phyloP scores from a whole-genome alignment of 2,113 vertebrate species.

The Petrocephalus microphthalmus region DNA sequence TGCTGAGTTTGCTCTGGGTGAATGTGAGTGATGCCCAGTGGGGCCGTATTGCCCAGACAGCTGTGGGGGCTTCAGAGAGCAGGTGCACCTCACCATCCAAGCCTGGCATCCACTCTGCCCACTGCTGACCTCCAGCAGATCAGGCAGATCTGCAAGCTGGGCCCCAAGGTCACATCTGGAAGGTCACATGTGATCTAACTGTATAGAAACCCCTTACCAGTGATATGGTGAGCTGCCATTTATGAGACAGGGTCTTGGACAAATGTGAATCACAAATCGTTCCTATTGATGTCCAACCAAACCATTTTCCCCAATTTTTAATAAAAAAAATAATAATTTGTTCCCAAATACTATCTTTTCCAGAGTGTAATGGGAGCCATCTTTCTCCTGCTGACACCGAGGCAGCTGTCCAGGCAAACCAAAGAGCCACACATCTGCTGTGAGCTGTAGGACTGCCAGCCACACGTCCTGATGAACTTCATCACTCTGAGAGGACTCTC shows the following conservation, averaged over 20 bases:
- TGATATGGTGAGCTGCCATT: background rate
- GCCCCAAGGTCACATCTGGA: background rate
- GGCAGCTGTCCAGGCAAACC: constrained; percentile 14
- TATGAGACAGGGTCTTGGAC: background rate
- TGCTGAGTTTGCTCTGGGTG: background rate
- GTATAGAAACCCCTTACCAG: background rate
- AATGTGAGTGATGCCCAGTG: background rate
- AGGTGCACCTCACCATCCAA: background rate
- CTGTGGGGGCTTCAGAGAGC: background rate
- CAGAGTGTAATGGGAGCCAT: background rate
- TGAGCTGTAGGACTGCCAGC: background rate
- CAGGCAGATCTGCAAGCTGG: too few species aligned
- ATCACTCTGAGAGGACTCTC: constrained; percentile 7
- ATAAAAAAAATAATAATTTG: background rate
- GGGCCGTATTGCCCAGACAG: background rate
- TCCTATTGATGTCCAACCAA: background rate
- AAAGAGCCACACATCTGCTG: constrained; percentile 11
- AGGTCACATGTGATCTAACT: background rate
- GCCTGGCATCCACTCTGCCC: background rate
- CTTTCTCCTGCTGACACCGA: background rate
- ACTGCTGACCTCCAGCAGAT: background rate
- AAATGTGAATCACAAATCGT: background rate
- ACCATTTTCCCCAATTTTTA: background rate
- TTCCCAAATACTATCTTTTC: background rate
- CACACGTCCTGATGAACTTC: background rate